Evolutionary conservation across 2,888 invertebrate species (phyloP).

Genomic region (Thera obeliscata): DNA sequence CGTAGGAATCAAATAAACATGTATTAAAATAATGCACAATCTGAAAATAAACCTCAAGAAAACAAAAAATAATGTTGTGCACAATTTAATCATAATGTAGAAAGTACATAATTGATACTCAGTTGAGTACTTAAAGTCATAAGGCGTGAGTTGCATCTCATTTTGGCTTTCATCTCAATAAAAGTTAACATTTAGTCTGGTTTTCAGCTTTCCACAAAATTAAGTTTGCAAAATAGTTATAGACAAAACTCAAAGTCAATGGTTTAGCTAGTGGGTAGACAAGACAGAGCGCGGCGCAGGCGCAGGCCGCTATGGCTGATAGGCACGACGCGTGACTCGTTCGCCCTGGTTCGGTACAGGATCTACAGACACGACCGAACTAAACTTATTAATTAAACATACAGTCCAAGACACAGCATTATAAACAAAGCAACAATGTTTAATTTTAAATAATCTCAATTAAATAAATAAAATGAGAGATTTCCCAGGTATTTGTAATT

Average conservation of each 20-base stretch:
- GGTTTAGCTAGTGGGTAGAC: slow-evolving; percentile 12
- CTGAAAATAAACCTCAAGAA: slow-evolving; percentile 43
- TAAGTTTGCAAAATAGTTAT: background rate
- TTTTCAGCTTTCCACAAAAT: slow-evolving; percentile 30
- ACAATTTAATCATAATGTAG: slow-evolving; percentile 47
- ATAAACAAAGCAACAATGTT: slow-evolving; percentile 34
- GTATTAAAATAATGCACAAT: slow-evolving; percentile 25
- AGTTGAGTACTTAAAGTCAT: slow-evolving; percentile 48
- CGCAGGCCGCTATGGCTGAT: slow-evolving; percentile 62
- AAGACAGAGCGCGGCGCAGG: slow-evolving; percentile 35
- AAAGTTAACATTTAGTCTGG: slow-evolving; percentile 42
- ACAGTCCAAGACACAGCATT: slow-evolving; percentile 51
- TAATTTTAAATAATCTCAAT: slow-evolving; percentile 8
- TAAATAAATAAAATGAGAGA: background rate
- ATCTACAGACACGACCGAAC: slow-evolving; percentile 66
- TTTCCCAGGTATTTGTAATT: background rate
- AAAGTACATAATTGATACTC: slow-evolving; percentile 48
- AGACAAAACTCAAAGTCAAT: background rate
- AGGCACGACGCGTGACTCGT: slow-evolving; percentile 75
- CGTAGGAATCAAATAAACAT: background rate
- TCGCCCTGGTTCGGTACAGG: slow-evolving; percentile 79
- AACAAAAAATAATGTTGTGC: slow-evolving; percentile 30
- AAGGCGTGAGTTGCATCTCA: slow-evolving; percentile 49
- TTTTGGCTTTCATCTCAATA: slow-evolving; percentile 51
- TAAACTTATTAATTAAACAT: slow-evolving; percentile 71